phyloP scores from a whole-genome alignment of 2,888 invertebrate genomes.

The Cyrtodaria siliqua region DNA sequence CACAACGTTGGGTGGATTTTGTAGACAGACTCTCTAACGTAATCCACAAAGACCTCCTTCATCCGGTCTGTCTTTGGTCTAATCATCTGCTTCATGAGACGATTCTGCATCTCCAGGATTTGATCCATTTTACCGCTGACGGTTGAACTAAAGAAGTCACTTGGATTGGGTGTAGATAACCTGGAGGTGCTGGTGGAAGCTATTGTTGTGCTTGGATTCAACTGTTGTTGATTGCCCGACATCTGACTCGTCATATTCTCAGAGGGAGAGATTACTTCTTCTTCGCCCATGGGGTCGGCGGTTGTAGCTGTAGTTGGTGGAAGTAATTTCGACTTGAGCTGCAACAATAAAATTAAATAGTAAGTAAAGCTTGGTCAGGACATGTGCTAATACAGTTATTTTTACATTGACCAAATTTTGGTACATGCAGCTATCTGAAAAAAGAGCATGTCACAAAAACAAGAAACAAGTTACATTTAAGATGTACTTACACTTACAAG shows the following conservation, averaged over 20 bases:
- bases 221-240: constrained; percentile 13
- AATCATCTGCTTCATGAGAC: constrained; percentile 40
- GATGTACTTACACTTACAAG: constrained; percentile 29
- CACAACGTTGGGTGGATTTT: constrained; percentile 40
- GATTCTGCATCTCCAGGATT: constrained; percentile 34
- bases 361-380: constrained; percentile 2
- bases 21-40: constrained; percentile 43
- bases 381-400: too few species aligned
- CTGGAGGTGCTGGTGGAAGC: constrained; percentile 16
- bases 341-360: constrained; percentile 12
- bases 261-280: background rate
- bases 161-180: constrained; percentile 19
- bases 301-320: constrained; percentile 15
- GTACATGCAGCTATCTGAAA: too few species aligned
- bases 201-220: constrained; percentile 20
- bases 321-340: constrained; percentile 21
- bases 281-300: background rate
- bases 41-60: constrained; percentile 44
- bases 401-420: too few species aligned
- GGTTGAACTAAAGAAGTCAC: constrained; percentile 12
- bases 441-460: background rate
- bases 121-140: constrained; percentile 27
- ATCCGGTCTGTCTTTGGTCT: constrained; percentile 47
- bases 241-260: constrained; percentile 8
- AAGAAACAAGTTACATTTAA: constrained; percentile 3